Conservation (phyloP, 2,888 invertebrate genomes). For the Hypena proboscidalis region DNA sequence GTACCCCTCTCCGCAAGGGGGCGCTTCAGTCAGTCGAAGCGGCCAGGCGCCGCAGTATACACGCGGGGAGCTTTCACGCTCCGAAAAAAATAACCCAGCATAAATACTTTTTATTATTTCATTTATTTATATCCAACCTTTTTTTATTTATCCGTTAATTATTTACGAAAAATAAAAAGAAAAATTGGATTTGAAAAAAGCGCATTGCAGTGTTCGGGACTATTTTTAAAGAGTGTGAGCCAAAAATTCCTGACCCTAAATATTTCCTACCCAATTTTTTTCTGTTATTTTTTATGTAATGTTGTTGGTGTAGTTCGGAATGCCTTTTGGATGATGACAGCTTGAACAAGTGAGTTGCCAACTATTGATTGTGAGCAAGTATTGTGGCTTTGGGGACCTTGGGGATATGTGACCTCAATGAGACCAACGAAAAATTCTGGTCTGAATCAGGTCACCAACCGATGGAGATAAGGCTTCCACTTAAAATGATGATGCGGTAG, state of each 20-base stretch:
- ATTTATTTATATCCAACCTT: constrained; percentile 17
- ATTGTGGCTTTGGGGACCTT: constrained; percentile 2
- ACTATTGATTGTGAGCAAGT: constrained; percentile 45
- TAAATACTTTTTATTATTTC: constrained; percentile 33
- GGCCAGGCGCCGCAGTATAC: constrained; percentile 67
- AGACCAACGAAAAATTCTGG: too few relatives aligned
- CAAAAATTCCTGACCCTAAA: constrained; percentile 37
- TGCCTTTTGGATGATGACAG: constrained; percentile 52
- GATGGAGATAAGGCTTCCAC: too few relatives aligned
- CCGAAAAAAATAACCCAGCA: constrained; percentile 37
- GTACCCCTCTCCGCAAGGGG: constrained; percentile 50
- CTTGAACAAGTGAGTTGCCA: constrained; percentile 50
- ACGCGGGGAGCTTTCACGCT: constrained; percentile 49
- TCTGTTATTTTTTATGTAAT: constrained; percentile 26
- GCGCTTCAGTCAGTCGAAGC: constrained; percentile 67
- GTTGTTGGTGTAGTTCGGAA: constrained; percentile 52
- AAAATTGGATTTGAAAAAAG: constrained; percentile 20
- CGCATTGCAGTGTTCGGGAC: constrained; percentile 39
- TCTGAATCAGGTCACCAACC: too few relatives aligned
- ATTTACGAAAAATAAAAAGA: background rate
- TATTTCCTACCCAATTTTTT: constrained; percentile 35
- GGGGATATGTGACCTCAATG: background rate
- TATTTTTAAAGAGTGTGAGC: constrained; percentile 36
- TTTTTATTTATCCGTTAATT: background rate
- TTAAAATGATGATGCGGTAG: too few relatives aligned